Conservation (phyloP, 1,140 invertebrate genomes). For the Chlorops oryzae region DNA sequence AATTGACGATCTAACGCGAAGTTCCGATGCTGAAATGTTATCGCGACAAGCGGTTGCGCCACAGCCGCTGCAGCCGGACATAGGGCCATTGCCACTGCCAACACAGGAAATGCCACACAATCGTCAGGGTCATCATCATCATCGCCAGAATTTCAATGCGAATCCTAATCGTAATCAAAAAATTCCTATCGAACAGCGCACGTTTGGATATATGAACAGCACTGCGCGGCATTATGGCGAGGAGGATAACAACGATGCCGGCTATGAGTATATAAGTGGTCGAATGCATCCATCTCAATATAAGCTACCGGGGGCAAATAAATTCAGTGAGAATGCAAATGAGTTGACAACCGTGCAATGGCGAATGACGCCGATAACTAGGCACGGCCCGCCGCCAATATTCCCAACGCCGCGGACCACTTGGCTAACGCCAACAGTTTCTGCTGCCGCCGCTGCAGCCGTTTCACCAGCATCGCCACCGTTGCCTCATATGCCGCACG, state of each 20-base stretch:
- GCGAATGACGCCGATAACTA: conserved; percentile 18
- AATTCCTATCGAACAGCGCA: no score
- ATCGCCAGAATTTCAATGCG: no score
- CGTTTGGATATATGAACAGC: no score
- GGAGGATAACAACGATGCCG: no score
- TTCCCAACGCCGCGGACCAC: conserved; percentile 35
- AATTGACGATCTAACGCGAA: conserved; percentile 37
- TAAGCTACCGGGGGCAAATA: no score
- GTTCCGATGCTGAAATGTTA: conserved; percentile 34
- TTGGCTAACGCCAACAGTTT: conserved; percentile 2
- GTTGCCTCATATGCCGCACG: conserved; percentile 20
- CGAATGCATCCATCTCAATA: no score
- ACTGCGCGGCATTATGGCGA: conserved; percentile 14
- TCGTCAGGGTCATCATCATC: conserved; percentile 32
- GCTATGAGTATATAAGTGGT: no score
- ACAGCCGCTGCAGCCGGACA: conserved; percentile 4
- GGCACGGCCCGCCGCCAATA: conserved; percentile 33
- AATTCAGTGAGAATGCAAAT: no score
- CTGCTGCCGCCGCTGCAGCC: not conserved
- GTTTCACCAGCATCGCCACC: not conserved
- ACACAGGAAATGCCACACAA: conserved; percentile 10
- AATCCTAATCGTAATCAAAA: no score
- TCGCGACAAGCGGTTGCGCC: conserved; percentile 16
- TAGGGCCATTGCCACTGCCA: conserved; percentile 17
- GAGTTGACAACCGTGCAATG: conserved; percentile 28